phyloP scores from a whole-genome alignment of 2,888 invertebrate species.

The Ophion slaviceki region DNA sequence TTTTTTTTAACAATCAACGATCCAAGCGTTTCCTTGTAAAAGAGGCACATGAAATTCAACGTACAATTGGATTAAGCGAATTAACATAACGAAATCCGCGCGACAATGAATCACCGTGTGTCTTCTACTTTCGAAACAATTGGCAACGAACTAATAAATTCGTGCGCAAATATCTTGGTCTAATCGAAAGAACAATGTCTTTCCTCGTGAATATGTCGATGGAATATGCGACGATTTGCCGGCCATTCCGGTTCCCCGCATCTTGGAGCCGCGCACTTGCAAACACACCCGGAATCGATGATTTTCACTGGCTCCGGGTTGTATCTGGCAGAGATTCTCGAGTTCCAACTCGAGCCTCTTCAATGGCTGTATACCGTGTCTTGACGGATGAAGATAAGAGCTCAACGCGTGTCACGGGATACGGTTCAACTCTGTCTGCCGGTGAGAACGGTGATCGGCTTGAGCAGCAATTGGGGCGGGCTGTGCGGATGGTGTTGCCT shows the following conservation, averaged over 20 bases:
- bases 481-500: constrained; percentile 76
- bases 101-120: neutral
- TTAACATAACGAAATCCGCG: neutral
- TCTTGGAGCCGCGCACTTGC: neutral
- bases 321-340: constrained; percentile 36
- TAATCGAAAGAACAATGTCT: neutral
- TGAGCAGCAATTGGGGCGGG: constrained; percentile 81
- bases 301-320: constrained; percentile 43
- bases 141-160: neutral
- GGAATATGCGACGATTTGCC: neutral
- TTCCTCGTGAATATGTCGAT: neutral
- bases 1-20: constrained; percentile 20
- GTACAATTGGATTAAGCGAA: neutral
- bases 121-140: neutral
- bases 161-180: neutral
- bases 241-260: constrained; percentile 1
- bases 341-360: constrained; percentile 57
- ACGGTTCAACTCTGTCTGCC: constrained; percentile 80
- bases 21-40: constrained; percentile 1
- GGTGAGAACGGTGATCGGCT: constrained; percentile 81
- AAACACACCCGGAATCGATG: constrained; percentile 24
- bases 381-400: constrained; percentile 1
- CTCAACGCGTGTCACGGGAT: neutral
- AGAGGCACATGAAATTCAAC: neutral
- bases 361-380: constrained; percentile 3